A percentile compares a stretch with the other conserved stretches of the same genome.
Conservation (phyloP, 2,113 vertebrate species). For the Salvelinus sp. region DNA sequence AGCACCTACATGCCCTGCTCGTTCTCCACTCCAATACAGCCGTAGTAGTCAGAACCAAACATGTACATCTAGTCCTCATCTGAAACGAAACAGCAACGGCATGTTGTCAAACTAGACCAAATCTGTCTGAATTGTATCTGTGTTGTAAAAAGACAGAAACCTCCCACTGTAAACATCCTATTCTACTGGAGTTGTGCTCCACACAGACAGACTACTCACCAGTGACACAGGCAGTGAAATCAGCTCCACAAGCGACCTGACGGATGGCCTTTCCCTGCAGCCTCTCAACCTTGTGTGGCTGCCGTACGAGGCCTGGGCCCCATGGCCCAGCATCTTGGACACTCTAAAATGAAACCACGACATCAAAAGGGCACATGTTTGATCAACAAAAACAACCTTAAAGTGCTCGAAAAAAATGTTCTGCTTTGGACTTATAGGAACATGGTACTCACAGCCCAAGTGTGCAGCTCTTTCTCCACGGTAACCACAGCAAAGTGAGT, state of each 20-base stretch:
- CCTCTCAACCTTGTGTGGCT: conserved; percentile 92
- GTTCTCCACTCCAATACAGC: conserved; percentile 89
- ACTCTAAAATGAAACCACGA: conserved; percentile 72
- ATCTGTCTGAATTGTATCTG: background rate
- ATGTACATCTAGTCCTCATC: conserved; percentile 96
- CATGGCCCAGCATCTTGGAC: conserved; percentile 96
- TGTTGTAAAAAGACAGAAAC: too few relatives aligned
- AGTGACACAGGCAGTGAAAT: conserved; percentile 93
- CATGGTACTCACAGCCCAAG: conserved; percentile 90
- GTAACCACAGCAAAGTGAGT: conserved; percentile 97
- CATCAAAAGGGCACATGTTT: background rate
- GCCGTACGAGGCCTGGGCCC: conserved; percentile 94
- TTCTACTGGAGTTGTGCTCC: background rate
- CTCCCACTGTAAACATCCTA: too few relatives aligned
- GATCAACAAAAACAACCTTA: too few relatives aligned
- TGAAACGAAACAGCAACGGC: conserved; percentile 52
- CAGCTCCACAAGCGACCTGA: conserved; percentile 93
- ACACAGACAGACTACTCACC: conserved; percentile 70
- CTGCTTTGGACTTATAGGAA: too few relatives aligned
- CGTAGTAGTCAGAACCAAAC: conserved; percentile 97
- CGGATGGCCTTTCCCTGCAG: conserved; percentile 91
- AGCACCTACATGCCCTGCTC: conserved; percentile 82
- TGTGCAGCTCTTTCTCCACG: conserved; percentile 97
- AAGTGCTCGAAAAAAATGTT: too few relatives aligned
- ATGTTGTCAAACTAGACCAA: background rate